phyloP scores from a whole-genome alignment of 2,888 invertebrate genomes.

The Limnephilus lunatus region DNA sequence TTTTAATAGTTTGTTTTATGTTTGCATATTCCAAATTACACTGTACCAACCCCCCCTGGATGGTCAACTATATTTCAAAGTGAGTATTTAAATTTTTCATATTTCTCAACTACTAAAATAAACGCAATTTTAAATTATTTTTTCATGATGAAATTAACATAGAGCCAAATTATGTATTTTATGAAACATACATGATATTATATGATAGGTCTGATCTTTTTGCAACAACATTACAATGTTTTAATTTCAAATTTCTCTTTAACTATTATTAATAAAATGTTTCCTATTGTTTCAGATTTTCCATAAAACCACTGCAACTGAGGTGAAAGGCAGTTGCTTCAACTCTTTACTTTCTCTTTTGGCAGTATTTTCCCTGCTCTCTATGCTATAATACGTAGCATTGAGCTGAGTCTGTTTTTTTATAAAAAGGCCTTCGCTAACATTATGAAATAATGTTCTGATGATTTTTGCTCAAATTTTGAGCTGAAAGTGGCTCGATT shows the following conservation, averaged over 20 bases:
- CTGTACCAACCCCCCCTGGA: not conserved
- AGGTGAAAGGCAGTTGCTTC: not conserved
- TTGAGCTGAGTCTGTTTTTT: not conserved
- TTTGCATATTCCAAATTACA: conserved; percentile 16
- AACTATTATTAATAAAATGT: conserved; percentile 25
- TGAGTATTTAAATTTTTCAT: not conserved
- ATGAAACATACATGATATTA: conserved; percentile 70
- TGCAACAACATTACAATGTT: not conserved
- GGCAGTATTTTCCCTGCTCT: conserved; percentile 3
- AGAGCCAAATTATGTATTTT: conserved; percentile 70
- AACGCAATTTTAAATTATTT: not conserved
- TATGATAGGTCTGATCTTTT: conserved; percentile 72
- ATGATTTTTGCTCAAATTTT: not conserved
- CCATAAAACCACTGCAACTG: not conserved
- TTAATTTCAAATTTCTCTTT: not conserved
- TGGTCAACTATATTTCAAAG: not conserved
- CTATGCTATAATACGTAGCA: not conserved
- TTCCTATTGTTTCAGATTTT: conserved; percentile 58
- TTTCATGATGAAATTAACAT: conserved; percentile 69
- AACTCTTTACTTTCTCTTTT: not conserved
- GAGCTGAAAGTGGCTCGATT: not conserved
- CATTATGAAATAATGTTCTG: not conserved
- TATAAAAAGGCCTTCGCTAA: conserved; percentile 3
- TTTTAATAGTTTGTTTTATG: conserved; percentile 27
- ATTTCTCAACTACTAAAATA: not conserved